Conservation (phyloP, 2,113 vertebrate species). For the Eonycteris spelaea region DNA sequence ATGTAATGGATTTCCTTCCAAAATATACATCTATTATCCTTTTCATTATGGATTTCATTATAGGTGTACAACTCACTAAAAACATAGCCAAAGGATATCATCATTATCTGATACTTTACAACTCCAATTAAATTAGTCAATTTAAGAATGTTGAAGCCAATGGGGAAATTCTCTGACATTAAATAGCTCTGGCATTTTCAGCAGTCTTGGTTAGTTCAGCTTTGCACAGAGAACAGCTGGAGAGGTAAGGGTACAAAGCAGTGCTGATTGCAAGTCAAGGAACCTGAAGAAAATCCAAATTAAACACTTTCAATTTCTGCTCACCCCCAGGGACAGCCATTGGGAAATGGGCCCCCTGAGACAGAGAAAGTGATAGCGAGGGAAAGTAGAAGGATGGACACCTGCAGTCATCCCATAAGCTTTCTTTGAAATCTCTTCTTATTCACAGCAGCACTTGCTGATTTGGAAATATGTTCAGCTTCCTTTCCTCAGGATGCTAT, state of each 20-base stretch:
- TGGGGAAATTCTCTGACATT: conserved; percentile 30
- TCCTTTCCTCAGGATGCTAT: background rate
- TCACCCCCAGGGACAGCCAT: background rate
- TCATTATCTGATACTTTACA: conserved; percentile 48
- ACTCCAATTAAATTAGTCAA: conserved; percentile 47
- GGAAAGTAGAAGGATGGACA: background rate
- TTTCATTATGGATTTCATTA: conserved; percentile 43
- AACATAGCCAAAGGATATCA: conserved; percentile 54
- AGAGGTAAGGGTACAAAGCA: conserved; percentile 52
- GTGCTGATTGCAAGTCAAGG: conserved; percentile 34
- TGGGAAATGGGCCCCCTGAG: background rate
- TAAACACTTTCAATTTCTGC: conserved; percentile 30
- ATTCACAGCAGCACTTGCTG: background rate
- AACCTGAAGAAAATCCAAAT: conserved; percentile 59
- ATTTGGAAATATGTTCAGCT: conserved; percentile 1
- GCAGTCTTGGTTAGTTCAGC: background rate
- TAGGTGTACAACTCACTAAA: conserved; percentile 18
- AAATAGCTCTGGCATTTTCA: conserved; percentile 45
- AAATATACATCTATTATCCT: conserved; percentile 47
- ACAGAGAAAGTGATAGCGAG: background rate
- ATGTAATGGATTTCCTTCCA: conserved; percentile 1
- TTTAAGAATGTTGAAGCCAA: conserved; percentile 27
- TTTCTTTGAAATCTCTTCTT: background rate
- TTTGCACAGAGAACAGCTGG: conserved; percentile 41
- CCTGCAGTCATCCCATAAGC: background rate